Percentiles rank a stretch among this genome's conserved stretches.
These are phyloP conservation scores for Sarotherodon lohbergeri DNA, from an alignment of 2,113 vertebrate genomes.

Conservation along the genomic window DNA sequence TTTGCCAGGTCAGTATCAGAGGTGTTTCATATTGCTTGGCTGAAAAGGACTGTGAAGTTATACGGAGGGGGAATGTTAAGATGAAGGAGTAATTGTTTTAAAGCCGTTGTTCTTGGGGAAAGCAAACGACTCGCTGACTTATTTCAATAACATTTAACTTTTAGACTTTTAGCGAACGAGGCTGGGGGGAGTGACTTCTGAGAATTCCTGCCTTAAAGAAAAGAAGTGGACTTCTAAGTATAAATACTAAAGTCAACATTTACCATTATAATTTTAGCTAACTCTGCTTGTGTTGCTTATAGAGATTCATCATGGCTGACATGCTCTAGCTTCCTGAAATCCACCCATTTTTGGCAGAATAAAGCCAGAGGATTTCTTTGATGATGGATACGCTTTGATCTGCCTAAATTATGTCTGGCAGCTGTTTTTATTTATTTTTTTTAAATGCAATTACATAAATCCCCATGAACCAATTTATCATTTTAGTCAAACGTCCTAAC, in stretches of 20 bases:
- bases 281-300: not conserved
- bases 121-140: not conserved
- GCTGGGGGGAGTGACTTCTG: not conserved
- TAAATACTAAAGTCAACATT: not conserved
- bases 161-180: not conserved
- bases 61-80: not conserved
- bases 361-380: conserved; percentile 9
- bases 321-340: not conserved
- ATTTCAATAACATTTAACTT: not conserved
- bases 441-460: conserved; percentile 40
- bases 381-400: conserved; percentile 29
- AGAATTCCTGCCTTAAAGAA: not conserved
- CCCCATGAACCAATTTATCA: conserved; percentile 12
- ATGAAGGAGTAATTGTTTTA: not conserved
- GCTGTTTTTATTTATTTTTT: conserved; percentile 1
- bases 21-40: not conserved
- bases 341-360: conserved; percentile 27
- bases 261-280: not conserved
- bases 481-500: conserved; percentile 1
- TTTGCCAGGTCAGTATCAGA: conserved; percentile 82
- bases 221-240: not conserved
- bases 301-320: not conserved
- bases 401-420: conserved; percentile 31
- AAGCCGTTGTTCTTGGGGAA: not conserved
- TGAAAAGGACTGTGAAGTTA: not conserved